phyloP scores from a whole-genome alignment of 2,888 invertebrate species.

The Nephrotoma guestfalica region DNA sequence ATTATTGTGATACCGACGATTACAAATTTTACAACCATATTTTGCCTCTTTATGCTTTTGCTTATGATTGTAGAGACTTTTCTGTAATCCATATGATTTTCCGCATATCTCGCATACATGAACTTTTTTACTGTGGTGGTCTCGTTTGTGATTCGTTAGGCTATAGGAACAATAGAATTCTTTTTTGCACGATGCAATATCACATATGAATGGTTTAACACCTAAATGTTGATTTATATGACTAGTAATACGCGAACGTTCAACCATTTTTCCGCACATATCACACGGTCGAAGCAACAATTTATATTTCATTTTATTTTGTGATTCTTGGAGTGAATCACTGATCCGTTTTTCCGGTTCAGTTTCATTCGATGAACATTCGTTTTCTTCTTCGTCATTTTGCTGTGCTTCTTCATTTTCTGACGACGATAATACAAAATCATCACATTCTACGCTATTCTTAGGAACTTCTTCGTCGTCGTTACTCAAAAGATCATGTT shows the following conservation, averaged over 20 bases:
- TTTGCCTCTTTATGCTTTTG: constrained; percentile 5
- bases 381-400: neutral
- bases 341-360: neutral
- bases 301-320: neutral
- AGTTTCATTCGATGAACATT: neutral
- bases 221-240: constrained; percentile 7
- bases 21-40: constrained; percentile 4
- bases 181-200: neutral
- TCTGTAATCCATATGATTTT: constrained; percentile 5
- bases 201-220: constrained; percentile 3
- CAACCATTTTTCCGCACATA: constrained; percentile 7
- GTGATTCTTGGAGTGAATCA: neutral
- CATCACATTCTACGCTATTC: neutral
- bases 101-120: constrained; percentile 7
- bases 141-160: constrained; percentile 5
- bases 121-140: neutral
- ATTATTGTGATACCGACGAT: constrained; percentile 5
- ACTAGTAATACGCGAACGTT: neutral
- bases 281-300: constrained; percentile 7
- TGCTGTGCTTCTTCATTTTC: neutral
- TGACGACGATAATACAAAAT: neutral
- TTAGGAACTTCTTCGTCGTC: neutral
- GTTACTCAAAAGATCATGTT: neutral
- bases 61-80: constrained; percentile 8
- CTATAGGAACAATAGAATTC: constrained; percentile 5